Conservation (phyloP, 2,888 invertebrate species). For the Drosophila affinis region DNA sequence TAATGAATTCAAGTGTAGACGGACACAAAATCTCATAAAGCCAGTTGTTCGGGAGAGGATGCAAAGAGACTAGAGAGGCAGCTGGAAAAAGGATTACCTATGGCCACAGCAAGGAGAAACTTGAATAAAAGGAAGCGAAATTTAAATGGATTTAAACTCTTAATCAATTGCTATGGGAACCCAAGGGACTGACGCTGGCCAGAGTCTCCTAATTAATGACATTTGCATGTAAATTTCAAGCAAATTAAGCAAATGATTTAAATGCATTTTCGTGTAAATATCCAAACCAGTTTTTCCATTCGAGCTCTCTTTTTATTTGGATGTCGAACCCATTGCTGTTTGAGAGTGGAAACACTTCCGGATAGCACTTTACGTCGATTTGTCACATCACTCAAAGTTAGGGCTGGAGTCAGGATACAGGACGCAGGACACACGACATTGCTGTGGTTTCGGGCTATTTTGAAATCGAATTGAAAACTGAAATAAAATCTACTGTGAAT, state of each 20-base stretch:
- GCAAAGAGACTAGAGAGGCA: no score
- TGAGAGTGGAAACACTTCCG: constrained; percentile 12
- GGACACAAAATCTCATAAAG: background rate
- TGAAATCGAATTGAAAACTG: constrained; percentile 7
- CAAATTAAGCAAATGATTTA: constrained; percentile 66
- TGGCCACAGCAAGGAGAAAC: background rate
- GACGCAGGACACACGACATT: background rate
- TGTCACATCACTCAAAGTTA: constrained; percentile 72
- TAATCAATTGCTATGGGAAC: constrained; percentile 33
- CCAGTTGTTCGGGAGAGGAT: no score
- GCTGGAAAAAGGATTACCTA: background rate
- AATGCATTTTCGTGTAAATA: constrained; percentile 59
- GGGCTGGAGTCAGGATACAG: constrained; percentile 22
- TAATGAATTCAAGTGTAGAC: background rate
- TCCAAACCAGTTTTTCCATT: constrained; percentile 66
- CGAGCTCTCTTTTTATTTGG: constrained; percentile 7
- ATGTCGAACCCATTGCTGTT: constrained; percentile 2
- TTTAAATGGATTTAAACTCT: background rate
- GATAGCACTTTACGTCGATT: constrained; percentile 65
- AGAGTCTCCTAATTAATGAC: constrained; percentile 57
- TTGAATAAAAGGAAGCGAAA: background rate
- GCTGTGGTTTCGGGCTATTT: constrained; percentile 30
- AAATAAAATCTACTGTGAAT: constrained; percentile 43
- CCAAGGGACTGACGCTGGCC: background rate
- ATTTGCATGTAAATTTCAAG: constrained; percentile 62